Evolutionary conservation across 2,888 invertebrate species (phyloP).

Genomic region (Caenorhabditis drosophilae): DNA sequence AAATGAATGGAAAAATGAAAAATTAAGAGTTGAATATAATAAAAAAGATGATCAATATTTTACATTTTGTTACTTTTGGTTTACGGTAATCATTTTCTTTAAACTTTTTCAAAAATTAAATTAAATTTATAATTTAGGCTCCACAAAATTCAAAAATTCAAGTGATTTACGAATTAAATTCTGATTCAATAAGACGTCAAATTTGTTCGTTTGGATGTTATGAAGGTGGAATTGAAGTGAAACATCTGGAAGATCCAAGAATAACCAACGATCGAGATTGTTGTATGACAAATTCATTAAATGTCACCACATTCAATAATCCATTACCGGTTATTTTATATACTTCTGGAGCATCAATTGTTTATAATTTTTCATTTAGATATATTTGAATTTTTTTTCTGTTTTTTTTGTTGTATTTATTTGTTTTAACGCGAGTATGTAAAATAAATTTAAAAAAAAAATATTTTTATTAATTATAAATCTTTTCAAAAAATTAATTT

Average conservation of each 20-base stretch:
- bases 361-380: conserved; percentile 18
- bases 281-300: conserved; percentile 24
- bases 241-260: conserved; percentile 31
- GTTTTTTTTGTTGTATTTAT: conserved; percentile 1
- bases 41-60: conserved; percentile 33
- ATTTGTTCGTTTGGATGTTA: conserved; percentile 38
- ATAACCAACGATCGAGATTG: conserved; percentile 40
- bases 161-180: conserved; percentile 28
- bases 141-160: conserved; percentile 16
- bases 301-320: conserved; percentile 30
- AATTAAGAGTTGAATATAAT: conserved; percentile 23
- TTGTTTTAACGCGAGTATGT: conserved; percentile 23
- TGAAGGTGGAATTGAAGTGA: conserved; percentile 39
- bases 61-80: conserved; percentile 35
- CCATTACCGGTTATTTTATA: conserved; percentile 37
- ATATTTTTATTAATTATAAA: background rate
- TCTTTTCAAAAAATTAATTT: background rate
- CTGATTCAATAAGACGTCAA: conserved; percentile 11
- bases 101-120: background rate
- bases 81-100: conserved; percentile 7
- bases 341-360: conserved; percentile 19
- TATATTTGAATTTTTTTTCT: background rate
- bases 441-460: background rate
- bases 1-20: conserved; percentile 24
- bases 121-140: conserved; percentile 7